These are phyloP conservation scores for Bubo bubo DNA, from an alignment of 2,113 vertebrate species.

Conservation along the genomic window DNA sequence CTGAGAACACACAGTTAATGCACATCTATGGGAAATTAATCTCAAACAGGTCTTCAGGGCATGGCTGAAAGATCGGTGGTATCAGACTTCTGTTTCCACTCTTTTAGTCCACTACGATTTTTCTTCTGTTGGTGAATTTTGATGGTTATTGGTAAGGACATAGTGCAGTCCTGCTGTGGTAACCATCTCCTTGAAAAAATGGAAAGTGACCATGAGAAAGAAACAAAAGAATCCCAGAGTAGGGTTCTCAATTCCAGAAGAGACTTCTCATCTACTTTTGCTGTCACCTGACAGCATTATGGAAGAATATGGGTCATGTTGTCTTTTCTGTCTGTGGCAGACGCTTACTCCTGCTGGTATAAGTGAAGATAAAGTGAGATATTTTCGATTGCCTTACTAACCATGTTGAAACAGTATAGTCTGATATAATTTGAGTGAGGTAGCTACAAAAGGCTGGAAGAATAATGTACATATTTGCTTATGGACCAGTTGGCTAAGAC, in stretches of 20 bases:
- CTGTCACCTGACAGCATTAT: not conserved
- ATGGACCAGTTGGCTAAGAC: not conserved
- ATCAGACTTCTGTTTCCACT: not conserved
- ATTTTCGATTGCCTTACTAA: not conserved
- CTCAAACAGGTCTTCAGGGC: not conserved
- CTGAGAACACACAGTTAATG: not conserved
- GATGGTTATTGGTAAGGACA: not conserved
- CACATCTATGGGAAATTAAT: not conserved
- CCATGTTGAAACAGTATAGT: not conserved
- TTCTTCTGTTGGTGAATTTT: not conserved
- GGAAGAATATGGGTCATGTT: not conserved
- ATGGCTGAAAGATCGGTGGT: not conserved
- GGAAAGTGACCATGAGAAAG: not conserved
- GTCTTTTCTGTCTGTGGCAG: not conserved
- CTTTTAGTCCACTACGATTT: not conserved
- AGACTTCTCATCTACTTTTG: not conserved
- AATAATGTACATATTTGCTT: not conserved
- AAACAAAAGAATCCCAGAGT: not conserved
- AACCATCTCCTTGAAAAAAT: not conserved
- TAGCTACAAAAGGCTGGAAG: not conserved
- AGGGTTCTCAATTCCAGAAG: not conserved
- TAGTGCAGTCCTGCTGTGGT: not conserved
- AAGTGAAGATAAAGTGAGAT: not conserved
- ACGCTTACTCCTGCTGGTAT: not conserved
- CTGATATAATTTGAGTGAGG: not conserved